Conservation (phyloP, 2,113 vertebrate species). For the Barbus barbus region DNA sequence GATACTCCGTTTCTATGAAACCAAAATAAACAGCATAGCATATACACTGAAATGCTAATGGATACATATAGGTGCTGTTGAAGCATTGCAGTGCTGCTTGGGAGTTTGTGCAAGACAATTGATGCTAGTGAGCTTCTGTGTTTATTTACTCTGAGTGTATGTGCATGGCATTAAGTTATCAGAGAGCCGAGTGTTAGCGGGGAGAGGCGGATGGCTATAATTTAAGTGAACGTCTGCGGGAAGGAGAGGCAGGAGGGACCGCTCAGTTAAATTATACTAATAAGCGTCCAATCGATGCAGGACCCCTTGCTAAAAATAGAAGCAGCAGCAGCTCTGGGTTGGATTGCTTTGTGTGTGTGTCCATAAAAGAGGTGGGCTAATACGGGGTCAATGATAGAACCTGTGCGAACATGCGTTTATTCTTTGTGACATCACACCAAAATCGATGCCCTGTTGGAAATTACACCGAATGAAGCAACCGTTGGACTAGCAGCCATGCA, state of each 20-base stretch:
- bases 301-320: slow-evolving; percentile 65
- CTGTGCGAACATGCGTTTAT: background rate
- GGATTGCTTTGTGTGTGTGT: slow-evolving; percentile 38
- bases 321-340: slow-evolving; percentile 38
- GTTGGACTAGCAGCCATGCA: slow-evolving; percentile 33
- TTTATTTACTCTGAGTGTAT: slow-evolving; percentile 20
- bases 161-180: slow-evolving; percentile 38
- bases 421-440: background rate
- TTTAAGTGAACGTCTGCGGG: slow-evolving; percentile 57
- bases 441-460: background rate
- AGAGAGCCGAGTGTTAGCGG: background rate
- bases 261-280: slow-evolving; percentile 70
- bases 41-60: background rate
- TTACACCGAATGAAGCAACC: background rate
- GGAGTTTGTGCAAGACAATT: background rate
- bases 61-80: background rate
- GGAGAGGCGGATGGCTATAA: slow-evolving; percentile 59
- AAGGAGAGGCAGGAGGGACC: slow-evolving; percentile 49
- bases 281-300: slow-evolving; percentile 65
- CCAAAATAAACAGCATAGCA: slow-evolving; percentile 24
- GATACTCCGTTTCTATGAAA: background rate
- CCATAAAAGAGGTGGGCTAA: slow-evolving; percentile 17
- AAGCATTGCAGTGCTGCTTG: background rate
- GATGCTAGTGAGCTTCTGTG: slow-evolving; percentile 1
- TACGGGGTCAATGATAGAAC: background rate